These are phyloP conservation scores for Bombus balteatus DNA, from an alignment of 1,140 invertebrate species.

Conservation along the genomic window DNA sequence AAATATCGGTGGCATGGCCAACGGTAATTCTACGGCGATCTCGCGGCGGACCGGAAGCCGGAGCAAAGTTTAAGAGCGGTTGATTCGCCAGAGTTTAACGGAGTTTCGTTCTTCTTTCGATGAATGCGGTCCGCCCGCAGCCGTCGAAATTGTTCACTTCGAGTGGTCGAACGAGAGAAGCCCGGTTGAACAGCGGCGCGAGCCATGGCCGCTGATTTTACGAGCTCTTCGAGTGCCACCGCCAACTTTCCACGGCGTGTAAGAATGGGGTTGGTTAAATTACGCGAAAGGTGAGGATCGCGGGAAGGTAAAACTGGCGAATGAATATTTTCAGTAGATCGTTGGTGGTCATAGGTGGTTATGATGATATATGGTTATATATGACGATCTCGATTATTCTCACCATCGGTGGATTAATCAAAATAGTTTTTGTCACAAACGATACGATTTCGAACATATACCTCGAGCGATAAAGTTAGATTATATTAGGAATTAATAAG, in stretches of 20 bases:
- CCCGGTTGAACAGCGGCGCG: neutral
- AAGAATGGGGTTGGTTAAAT: neutral
- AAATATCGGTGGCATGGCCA: constrained; percentile 49
- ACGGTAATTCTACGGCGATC: constrained; percentile 27
- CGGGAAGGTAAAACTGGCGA: too few species aligned
- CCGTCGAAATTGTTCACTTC: constrained; percentile 45
- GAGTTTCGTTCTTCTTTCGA: constrained; percentile 45
- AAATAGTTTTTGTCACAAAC: too few species aligned
- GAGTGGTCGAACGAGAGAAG: constrained; percentile 24
- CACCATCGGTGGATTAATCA: too few species aligned
- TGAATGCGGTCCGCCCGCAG: constrained; percentile 20
- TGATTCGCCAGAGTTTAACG: constrained; percentile 49
- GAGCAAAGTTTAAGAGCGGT: constrained; percentile 26
- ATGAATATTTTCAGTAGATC: too few species aligned
- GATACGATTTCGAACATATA: too few species aligned
- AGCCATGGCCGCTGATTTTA: constrained; percentile 10
- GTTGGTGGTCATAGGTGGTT: too few species aligned
- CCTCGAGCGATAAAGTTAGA: too few species aligned
- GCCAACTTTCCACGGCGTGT: constrained; percentile 4
- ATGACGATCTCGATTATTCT: too few species aligned
- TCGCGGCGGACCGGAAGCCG: constrained; percentile 15
- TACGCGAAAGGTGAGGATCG: neutral
- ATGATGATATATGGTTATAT: too few species aligned
- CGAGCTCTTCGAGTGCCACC: constrained; percentile 26
- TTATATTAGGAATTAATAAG: neutral